phyloP scores from a whole-genome alignment of 2,888 invertebrate genomes.

The Dryocosmus kuriphilus region DNA sequence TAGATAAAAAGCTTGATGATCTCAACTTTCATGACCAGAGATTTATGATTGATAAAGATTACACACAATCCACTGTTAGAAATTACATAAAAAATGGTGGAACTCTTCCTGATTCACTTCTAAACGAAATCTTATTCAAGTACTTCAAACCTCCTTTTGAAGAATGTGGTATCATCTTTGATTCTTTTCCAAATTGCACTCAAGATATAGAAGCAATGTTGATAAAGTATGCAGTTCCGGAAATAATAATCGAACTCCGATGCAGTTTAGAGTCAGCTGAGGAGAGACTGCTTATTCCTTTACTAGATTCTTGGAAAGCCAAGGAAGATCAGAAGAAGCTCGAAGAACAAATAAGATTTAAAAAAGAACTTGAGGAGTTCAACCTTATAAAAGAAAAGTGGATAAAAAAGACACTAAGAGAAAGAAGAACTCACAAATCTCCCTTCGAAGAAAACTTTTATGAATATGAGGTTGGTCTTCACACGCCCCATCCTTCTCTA shows the following conservation, averaged over 20 bases:
- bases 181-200: conserved; percentile 82
- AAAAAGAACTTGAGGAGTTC: conserved; percentile 66
- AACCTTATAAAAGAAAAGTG: conserved; percentile 46
- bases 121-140: conserved; percentile 77
- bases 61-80: conserved; percentile 72
- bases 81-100: conserved; percentile 79
- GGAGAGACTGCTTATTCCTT: conserved; percentile 72
- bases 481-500: background rate
- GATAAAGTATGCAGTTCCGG: conserved; percentile 80
- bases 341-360: conserved; percentile 74
- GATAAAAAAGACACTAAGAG: conserved; percentile 47
- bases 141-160: conserved; percentile 79
- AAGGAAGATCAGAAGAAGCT: conserved; percentile 60
- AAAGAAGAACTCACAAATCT: conserved; percentile 16
- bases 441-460: conserved; percentile 73
- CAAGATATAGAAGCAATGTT: conserved; percentile 80
- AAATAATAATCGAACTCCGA: conserved; percentile 80
- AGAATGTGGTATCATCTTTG: conserved; percentile 80
- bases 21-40: conserved; percentile 49
- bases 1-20: conserved; percentile 48
- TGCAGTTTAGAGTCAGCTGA: conserved; percentile 63
- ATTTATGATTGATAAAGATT: conserved; percentile 43
- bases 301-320: conserved; percentile 76
- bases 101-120: conserved; percentile 77
- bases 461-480: conserved; percentile 31